Evolutionary conservation across 2,113 vertebrate genomes (phyloP).

Genomic region (Pterocles gutturalis): DNA sequence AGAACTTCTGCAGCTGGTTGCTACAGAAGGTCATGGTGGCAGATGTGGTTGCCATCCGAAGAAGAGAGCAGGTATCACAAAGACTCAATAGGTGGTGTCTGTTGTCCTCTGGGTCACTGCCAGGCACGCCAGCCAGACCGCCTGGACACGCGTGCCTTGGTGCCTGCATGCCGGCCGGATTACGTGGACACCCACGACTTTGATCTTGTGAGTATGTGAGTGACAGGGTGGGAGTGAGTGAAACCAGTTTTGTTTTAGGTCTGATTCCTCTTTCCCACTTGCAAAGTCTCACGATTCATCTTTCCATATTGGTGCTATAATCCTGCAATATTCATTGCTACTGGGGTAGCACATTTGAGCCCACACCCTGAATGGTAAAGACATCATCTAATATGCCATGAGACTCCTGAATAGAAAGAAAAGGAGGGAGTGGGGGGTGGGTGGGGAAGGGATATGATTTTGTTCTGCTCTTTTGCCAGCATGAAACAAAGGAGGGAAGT

Average conservation of each 20-base stretch:
- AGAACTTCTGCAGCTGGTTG: neutral
- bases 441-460: neutral
- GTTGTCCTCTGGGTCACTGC: neutral
- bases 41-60: neutral
- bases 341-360: neutral
- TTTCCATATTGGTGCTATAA: neutral
- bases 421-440: too few species aligned
- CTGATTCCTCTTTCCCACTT: neutral
- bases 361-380: neutral
- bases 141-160: rapidly evolving
- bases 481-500: neutral
- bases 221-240: neutral
- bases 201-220: neutral
- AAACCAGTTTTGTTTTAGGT: neutral
- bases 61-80: neutral
- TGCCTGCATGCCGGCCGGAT: rapidly evolving
- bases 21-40: rapidly evolving
- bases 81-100: neutral
- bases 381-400: neutral
- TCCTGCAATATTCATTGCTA: neutral
- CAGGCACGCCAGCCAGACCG: neutral
- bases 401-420: neutral
- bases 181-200: rapidly evolving
- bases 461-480: neutral
- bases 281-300: neutral